Evolutionary conservation across 2,113 vertebrate species (phyloP), one percentile per base, ranked within the genome.

Genomic region (Castor canadensis): DNA sequence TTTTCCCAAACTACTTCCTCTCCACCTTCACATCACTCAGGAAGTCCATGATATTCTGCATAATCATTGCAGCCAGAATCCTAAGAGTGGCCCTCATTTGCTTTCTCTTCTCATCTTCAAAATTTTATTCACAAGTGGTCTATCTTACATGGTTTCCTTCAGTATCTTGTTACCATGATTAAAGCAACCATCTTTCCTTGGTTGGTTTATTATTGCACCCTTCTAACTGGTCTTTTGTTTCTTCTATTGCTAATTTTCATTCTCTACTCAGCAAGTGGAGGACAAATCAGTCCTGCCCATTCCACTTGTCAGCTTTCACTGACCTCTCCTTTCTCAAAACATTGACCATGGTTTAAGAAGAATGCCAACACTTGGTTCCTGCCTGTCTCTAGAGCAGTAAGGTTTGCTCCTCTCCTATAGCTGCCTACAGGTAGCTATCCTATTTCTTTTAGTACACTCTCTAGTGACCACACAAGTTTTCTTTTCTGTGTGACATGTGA

Each of bases 381-480:
- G 12, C 12, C 38, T 94, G 69, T n/a, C 54, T 86, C n/a, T 26
- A 64, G 26, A 52, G 20, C 13, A 62, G 9, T 60, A n/a, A 47
- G 28, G 17, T 10, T 30, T 47, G 2, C 24, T 15, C 12, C 40
- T 62, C 56, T 75, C 26, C 17, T 15, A 0, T 2, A 67, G 7
- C n/a, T 40, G 2, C 10, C 4, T 24, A 16, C 7, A 26, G 71
- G 0, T 38, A 9, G 5, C 17, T 35, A 0, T 19, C 45, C 13
- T 35, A 3, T 69, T 45, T 75, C 20, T 52, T 83, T 60, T 8
- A 32, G 2, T 26, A 32, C 1, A 7, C 64, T 17, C 19, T 92
- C 13, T 8, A 12, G 0, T 35, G 35, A 54, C 17, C 15, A 1
- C 3, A 56, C 7, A n/a, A 32, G 20, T n/a, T 17, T 1, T 13